Conservation (phyloP, 2,797 vertebrate species). For the Vipera latastei region DNA sequence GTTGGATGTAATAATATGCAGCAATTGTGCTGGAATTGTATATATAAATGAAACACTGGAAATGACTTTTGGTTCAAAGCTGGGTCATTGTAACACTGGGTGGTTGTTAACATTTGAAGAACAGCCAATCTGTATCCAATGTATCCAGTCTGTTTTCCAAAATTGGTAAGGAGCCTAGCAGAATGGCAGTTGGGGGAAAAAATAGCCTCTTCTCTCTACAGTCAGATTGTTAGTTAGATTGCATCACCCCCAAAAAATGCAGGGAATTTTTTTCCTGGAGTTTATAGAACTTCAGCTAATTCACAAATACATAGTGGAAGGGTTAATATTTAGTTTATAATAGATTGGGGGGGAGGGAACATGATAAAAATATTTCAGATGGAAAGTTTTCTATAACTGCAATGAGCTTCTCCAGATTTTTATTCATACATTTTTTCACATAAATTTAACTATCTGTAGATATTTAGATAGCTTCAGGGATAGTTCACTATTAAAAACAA, state of each 20-base stretch:
- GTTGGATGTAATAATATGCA: not conserved
- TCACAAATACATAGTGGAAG: not conserved
- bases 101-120: constrained; percentile 14
- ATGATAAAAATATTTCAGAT: not conserved
- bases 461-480: not conserved
- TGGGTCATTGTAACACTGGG: constrained; percentile 10
- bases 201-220: not conserved
- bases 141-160: not conserved
- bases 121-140: not conserved
- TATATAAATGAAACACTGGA: constrained; percentile 20
- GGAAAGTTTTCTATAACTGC: not conserved
- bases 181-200: not conserved
- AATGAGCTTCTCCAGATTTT: not conserved
- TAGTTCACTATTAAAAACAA: not conserved
- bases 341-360: not conserved
- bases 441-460: not conserved
- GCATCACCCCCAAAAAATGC: not conserved
- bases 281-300: not conserved
- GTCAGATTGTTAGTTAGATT: not conserved
- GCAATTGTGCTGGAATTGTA: not conserved
- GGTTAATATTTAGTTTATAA: not conserved
- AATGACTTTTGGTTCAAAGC: constrained; percentile 22
- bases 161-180: not conserved
- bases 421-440: not conserved
- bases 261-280: not conserved